Evolutionary conservation across 2,113 vertebrate species (phyloP), one percentile per base, ranked within the genome.

Genomic region (Chelonoidis abingdonii): DNA sequence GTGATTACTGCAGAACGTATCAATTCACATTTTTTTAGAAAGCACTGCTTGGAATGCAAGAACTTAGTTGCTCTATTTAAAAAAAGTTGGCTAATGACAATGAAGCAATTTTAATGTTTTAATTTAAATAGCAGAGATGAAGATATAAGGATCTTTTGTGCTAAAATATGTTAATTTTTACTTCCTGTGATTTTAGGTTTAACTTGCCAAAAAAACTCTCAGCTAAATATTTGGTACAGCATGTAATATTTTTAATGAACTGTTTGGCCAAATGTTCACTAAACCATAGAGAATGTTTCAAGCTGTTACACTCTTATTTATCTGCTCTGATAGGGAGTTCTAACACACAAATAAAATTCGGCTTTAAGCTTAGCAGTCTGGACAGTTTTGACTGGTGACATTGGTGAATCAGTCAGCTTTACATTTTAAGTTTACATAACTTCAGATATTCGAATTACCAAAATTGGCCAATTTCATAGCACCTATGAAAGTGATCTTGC

Each of bases 161-260:
- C 72, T 92, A 57, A 93, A 91, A 80, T 91, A 22, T 93, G 85
- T 94, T 25, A 86, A 83, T 78, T 90, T 86, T 2, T 88, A 1
- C 94, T 96, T 96, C 79, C 81, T 93, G 31, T 94, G 59, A 80
- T 50, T 50, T 62, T 94, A 93, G 83, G 75, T 80, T 91, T 88
- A 54, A 80, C 78, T 80, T 88, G 53, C 47, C 80, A 88, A 38
- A 83, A 83, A 62, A 94, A 53, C 72, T 88, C 29, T 93, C 47
- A 82, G 62, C 8, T 69, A 89, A 88, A 59, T 90, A 86, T 84
- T 27, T 83, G 83, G 35, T 91, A 14, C 62, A 94, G 47, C 79
- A 47, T 17, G 3, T 82, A 21, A 49, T 38, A 82, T 89, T 96
- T 95, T 75, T 76, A 75, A 79, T 80, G 89, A 52, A 80, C 53